Base-by-base conservation (phyloP, 1,140 invertebrate species). In the Meloidogyne floridensis region DNA sequence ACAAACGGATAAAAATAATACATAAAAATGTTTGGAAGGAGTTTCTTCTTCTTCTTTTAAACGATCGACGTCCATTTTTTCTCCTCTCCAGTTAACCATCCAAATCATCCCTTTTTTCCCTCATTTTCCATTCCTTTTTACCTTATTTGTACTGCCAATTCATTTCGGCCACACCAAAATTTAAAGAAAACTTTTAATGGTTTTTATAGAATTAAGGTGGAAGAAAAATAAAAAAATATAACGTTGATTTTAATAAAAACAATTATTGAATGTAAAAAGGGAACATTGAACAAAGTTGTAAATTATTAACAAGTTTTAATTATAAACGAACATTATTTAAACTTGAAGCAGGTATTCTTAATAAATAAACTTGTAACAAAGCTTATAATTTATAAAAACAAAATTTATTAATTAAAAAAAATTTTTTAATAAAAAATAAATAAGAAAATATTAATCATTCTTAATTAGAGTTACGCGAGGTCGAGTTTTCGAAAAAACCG, bases 91-190 rank as follows among this genome's bases (percentile, higher is more conserved):
- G n/a, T 15, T 59, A 65, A 51, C 13, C 47, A 18, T 5, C 59
- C 56, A 18, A 15, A 65, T 15, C 65, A 42, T 79, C 20, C 65
- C 18, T 47, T 42, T 42, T 18, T 72, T 72, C 18, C 15, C 18
- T 18, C 18, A 0, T 32, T 47, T 70, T 32, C 54, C 32, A 42
- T 70, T 56, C 18, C 2, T 42, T 18, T 9, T 15, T 70, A 0
- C 75, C 15, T 79, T 71, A 59, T 20, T 79, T 79, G 18, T 20
- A 71, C 43, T 79, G 65, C 65, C 18, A 79, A 79, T 79, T 79
- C 20, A 79, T 71, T 79, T 79, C 3, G 77, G 65, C 77, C 77
- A 54, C 10, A n/a, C 10, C n/a, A n/a, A n/a, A 65, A n/a, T 65
- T 65, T 18, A 65, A 65, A n/a, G 1, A 1, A n/a, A 65, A 65